A percentile compares a stretch with the other conserved stretches of the same genome.
These are phyloP conservation scores for Aleiodes alternator DNA, from an alignment of 2,888 invertebrate genomes.

Conservation along the genomic window DNA sequence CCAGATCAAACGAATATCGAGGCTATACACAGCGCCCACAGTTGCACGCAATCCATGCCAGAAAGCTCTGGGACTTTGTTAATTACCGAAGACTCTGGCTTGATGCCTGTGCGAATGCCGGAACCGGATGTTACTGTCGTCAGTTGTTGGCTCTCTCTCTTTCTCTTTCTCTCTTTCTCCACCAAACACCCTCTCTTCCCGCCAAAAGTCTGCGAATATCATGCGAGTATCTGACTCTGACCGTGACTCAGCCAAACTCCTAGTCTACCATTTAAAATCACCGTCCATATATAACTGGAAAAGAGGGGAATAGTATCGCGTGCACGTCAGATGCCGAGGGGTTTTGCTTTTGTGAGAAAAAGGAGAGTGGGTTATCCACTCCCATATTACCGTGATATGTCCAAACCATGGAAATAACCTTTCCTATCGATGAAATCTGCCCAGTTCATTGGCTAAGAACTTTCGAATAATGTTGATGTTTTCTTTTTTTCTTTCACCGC, in stretches of 20 bases:
- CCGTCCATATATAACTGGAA: constrained; percentile 35
- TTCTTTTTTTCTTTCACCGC: too few relatives aligned
- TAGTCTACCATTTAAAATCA: constrained; percentile 53
- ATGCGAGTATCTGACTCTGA: constrained; percentile 51
- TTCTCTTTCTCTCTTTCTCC: constrained; percentile 54
- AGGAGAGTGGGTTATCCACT: constrained; percentile 13
- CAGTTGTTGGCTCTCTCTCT: constrained; percentile 61
- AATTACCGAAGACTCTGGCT: constrained; percentile 66
- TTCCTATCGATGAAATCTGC: constrained; percentile 22
- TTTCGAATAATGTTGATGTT: neutral
- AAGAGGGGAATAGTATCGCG: constrained; percentile 48
- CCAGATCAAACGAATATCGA: constrained; percentile 25
- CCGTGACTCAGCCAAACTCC: constrained; percentile 57
- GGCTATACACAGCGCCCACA: neutral
- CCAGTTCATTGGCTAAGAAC: constrained; percentile 11
- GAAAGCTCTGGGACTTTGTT: constrained; percentile 58
- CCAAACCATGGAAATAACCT: constrained; percentile 35
- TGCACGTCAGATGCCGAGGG: constrained; percentile 53
- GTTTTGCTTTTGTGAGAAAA: neutral
- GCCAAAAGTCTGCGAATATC: constrained; percentile 44
- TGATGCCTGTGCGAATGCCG: constrained; percentile 61
- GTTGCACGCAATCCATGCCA: constrained; percentile 44
- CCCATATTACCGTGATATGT: constrained; percentile 2
- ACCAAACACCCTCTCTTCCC: neutral
- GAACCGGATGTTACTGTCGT: constrained; percentile 72